Conservation (phyloP, 2,113 vertebrate species). For the Nothocercus julius region DNA sequence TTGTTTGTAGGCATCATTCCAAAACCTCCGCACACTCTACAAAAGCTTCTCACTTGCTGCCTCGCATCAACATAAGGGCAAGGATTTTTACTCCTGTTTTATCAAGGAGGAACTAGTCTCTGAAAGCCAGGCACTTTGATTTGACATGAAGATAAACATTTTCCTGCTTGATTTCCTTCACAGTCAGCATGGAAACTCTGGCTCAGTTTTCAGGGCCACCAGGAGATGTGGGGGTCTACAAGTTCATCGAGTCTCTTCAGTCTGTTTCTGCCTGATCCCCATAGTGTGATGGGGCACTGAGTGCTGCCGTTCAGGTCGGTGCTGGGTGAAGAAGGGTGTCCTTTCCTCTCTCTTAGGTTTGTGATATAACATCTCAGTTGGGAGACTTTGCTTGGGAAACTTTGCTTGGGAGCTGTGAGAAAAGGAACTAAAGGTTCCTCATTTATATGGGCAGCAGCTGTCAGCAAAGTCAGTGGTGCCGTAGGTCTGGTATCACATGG, state of each 20-base stretch:
- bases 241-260: background rate
- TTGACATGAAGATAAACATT: background rate
- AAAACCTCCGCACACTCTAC: background rate
- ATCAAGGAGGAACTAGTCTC: background rate
- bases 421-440: background rate
- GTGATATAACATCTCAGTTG: background rate
- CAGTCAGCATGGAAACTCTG: background rate
- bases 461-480: background rate
- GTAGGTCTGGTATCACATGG: background rate
- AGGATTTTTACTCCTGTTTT: background rate
- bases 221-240: background rate
- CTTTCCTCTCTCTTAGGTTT: background rate
- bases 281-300: fast-evolving
- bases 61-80: background rate
- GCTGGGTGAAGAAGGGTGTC: background rate
- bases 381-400: background rate
- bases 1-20: background rate
- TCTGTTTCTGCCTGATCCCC: background rate
- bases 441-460: background rate
- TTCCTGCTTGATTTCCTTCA: background rate
- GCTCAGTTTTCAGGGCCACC: background rate
- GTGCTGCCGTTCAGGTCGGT: background rate
- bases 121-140: background rate
- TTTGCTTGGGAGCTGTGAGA: background rate
- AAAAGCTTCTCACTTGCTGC: background rate